phyloP scores from a whole-genome alignment of 2,797 vertebrate genomes.

The Danio choprae region DNA sequence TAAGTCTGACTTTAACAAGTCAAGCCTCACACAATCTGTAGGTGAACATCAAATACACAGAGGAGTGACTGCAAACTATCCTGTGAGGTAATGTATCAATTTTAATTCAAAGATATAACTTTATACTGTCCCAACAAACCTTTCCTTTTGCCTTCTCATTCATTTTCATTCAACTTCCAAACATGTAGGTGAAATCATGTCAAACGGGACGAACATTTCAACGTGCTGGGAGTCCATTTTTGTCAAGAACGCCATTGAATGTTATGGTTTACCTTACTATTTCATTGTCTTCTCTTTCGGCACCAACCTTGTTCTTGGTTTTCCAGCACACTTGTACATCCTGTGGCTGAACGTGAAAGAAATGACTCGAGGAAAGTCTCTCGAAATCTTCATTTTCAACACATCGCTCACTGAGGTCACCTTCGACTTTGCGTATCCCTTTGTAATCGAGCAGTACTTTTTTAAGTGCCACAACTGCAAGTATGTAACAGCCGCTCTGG shows the following conservation, averaged over 20 bases:
- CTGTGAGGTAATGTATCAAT: background rate
- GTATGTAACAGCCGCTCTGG: background rate
- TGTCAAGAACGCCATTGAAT: background rate
- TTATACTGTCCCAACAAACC: background rate
- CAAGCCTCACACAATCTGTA: no score
- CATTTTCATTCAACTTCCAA: background rate
- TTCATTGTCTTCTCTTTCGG: background rate
- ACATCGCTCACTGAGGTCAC: constrained; percentile 6
- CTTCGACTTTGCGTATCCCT: background rate
- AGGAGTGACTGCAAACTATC: background rate
- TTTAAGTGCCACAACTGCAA: background rate
- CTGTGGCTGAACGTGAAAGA: constrained; percentile 16
- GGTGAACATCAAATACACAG: background rate
- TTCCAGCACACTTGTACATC: background rate
- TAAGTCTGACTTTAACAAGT: background rate
- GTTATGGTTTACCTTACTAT: background rate
- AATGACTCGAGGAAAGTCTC: constrained; percentile 11
- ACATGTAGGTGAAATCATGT: background rate
- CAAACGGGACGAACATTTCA: background rate
- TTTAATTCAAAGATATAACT: background rate
- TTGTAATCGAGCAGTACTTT: constrained; percentile 1
- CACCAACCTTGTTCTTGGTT: background rate
- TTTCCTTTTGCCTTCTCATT: background rate
- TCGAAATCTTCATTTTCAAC: constrained; percentile 22
- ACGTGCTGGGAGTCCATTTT: background rate